Evolutionary conservation across 2,888 invertebrate species (phyloP), one percentile per base, ranked within the genome.

Genomic region (Uloborus plumipes): DNA sequence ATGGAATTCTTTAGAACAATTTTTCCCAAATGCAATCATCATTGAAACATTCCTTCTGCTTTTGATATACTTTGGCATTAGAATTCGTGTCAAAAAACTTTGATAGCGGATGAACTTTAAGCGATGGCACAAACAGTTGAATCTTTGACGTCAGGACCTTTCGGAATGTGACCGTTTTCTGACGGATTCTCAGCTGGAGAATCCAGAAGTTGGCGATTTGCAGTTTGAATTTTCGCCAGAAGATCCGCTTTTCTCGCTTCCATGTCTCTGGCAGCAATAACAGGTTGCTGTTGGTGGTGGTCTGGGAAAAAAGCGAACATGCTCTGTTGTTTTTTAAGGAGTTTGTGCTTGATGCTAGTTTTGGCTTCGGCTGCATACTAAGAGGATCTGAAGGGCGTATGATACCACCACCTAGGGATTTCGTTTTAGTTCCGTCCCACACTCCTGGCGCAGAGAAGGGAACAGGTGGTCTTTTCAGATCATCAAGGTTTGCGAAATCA

Each of bases 281-380:
- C n/a, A 13, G 50, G 77, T 15, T 76, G 77, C 18, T 75, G 66
- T 26, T 84, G 84, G 22, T 81, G 84, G 62, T 84, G 84, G 55
- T 86, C 86, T 4, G 86, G 86, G 47, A 86, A 86, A 55, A 85
- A 86, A 13, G 86, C 86, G 62, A 86, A 86, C 86, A 86, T 86
- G 73, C 85, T 85, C 58, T 86, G 86, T 53, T 86, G 86, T 71
- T 86, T 86, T 53, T 86, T 86, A 31, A 86, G 78, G 76, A 86
- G 85, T 71, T 86, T 86, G 65, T 86, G 86, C 73, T 86, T 86
- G 22, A n/a, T n/a, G 86, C 84, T 26, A 86, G 84, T 61, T 85
- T 86, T 0, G 85, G 80, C 71, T 85, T 85, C 7, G 78, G 73
- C 58, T 70, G 81, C 64, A 73, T 74, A 15, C 62, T 64, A 7